Evolutionary conservation across 2,888 invertebrate species (phyloP).

Genomic region (Drosophila yooni): DNA sequence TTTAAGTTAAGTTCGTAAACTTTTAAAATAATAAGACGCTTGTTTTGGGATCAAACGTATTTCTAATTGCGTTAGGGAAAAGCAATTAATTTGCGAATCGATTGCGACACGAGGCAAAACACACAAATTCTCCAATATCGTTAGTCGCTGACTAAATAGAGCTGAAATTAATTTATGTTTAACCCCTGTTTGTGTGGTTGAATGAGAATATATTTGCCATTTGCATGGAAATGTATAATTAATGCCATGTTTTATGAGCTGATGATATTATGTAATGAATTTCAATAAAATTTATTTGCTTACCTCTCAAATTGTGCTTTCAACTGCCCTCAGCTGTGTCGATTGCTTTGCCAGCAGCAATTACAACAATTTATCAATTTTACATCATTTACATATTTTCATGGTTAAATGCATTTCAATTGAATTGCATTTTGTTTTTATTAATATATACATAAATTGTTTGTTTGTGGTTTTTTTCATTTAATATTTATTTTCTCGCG

Average conservation of each 20-base stretch:
- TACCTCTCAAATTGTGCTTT: slow-evolving; percentile 44
- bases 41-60: neutral
- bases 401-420: slow-evolving; percentile 74
- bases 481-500: slow-evolving; percentile 28
- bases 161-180: slow-evolving; percentile 55
- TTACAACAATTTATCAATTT: slow-evolving; percentile 49
- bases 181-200: slow-evolving; percentile 7
- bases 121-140: slow-evolving; percentile 47
- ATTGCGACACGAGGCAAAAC: slow-evolving; percentile 19
- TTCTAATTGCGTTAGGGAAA: slow-evolving; percentile 4
- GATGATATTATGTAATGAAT: slow-evolving; percentile 67
- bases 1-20: no score
- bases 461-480: slow-evolving; percentile 3
- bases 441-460: slow-evolving; percentile 8
- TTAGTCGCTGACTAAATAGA: slow-evolving; percentile 53
- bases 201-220: slow-evolving; percentile 58
- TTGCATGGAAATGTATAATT: slow-evolving; percentile 70
- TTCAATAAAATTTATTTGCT: slow-evolving; percentile 64
- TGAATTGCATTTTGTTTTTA: slow-evolving; percentile 51
- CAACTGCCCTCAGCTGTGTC: slow-evolving; percentile 12
- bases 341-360: slow-evolving; percentile 4
- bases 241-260: slow-evolving; percentile 61
- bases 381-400: slow-evolving; percentile 62
- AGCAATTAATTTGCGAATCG: slow-evolving; percentile 30
- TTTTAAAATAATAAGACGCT: neutral